Evolutionary conservation across 2,797 vertebrate genomes (phyloP), one percentile per base, ranked within the genome.

Genomic region (Cuculus canorus): DNA sequence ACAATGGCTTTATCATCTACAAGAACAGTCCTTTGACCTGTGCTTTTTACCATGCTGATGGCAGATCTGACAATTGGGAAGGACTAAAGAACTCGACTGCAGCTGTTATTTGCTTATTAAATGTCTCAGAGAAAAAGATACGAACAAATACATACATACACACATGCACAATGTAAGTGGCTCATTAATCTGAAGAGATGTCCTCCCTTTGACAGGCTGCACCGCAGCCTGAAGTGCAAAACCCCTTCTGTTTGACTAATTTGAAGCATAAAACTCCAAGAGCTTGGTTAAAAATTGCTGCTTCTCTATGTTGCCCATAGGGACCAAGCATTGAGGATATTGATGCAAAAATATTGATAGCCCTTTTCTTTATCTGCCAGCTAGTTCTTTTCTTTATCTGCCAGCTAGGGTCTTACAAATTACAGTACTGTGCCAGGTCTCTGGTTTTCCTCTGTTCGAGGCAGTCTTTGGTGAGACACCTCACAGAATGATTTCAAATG

Each of bases 401-500:
- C n/a, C 37, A 57, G 3, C 2, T 18, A 43, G 4, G 12, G 30
- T 76, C 60, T 79, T 93, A 93, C 90, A 93, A 84, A 88, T 95
- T 76, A 86, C 66, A 88, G 13, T 37, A 11, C 41, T 63, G 28
- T 57, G 54, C 59, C 71, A 82, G 32, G 18, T 45, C 35, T 91
- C 43, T 90, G 72, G 6, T 88, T 88, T 95, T 84, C 32, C 65
- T 78, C 17, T 57, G 7, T 47, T 81, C 43, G 33, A 93, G 71
- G 41, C 61, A 66, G 7, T 91, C 23, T 30, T 53, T 59, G 65
- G 54, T 89, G 30, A 96, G 71, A 39, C 15, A 17, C 11, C 33
- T 90, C 88, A 18, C 19, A 95, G 80, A 95, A 54, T 10, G 37
- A 91, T 94, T 95, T 82, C 56, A 95, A 79, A 95, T 81, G 37